Evolutionary conservation across 1,140 invertebrate genomes (phyloP).

Genomic region (Paraescarpia echinospica): DNA sequence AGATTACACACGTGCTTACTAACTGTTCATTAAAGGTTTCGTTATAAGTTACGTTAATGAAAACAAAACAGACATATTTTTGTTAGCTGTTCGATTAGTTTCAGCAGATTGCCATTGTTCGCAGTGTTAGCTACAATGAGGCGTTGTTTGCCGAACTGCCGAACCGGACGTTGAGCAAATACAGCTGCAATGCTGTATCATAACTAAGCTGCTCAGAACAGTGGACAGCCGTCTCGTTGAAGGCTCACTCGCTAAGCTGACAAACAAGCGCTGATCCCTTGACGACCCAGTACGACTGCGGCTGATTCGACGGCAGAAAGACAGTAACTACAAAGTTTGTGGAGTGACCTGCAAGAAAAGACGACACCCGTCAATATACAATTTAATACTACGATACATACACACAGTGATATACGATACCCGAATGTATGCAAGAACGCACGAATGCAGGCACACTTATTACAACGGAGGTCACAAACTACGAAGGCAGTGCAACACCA

Average conservation of each 20-base stretch:
- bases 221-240: not conserved
- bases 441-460: not conserved
- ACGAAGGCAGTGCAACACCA: too few species aligned
- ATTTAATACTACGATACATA: not conserved
- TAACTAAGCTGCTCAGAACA: not conserved
- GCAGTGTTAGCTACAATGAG: too few species aligned
- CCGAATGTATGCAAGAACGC: not conserved
- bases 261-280: constrained; percentile 81
- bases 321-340: constrained; percentile 86
- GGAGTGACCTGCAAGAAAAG: constrained; percentile 67
- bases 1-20: not conserved
- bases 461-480: too few species aligned
- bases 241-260: constrained; percentile 69
- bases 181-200: not conserved
- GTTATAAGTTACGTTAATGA: not conserved
- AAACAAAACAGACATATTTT: not conserved
- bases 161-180: too few species aligned
- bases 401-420: not conserved
- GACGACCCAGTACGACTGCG: constrained; percentile 78
- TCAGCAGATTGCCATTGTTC: not conserved
- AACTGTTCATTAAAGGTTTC: not conserved
- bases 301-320: constrained; percentile 67
- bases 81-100: not conserved
- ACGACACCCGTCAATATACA: not conserved
- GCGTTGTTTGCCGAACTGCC: too few species aligned